Evolutionary conservation across 2,113 vertebrate genomes (phyloP).

Genomic region (Petrocephalus microphthalmus): DNA sequence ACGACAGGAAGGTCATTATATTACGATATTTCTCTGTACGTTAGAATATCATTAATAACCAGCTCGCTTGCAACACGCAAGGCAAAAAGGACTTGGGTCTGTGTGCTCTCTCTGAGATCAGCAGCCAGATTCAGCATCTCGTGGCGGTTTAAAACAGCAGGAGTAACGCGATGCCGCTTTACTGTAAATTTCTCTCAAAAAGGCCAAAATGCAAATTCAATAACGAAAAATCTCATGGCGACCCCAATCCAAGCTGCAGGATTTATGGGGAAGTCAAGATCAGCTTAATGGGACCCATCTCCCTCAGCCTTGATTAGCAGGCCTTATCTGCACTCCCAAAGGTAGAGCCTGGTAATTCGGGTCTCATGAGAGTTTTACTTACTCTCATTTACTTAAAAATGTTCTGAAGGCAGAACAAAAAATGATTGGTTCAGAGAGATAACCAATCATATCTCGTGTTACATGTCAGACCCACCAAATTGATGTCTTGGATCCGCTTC

Average conservation of each 20-base stretch:
- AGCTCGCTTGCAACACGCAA: background rate
- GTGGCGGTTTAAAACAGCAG: background rate
- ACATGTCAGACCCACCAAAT: no score
- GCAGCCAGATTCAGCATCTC: background rate
- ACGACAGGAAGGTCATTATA: background rate
- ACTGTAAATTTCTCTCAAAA: conserved; percentile 20
- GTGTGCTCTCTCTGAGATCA: background rate
- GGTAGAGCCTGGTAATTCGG: background rate
- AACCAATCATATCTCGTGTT: no score
- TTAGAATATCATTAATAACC: background rate
- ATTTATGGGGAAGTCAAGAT: background rate
- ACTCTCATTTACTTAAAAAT: no score
- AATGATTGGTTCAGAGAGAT: no score
- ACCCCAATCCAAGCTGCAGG: background rate
- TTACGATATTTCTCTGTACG: background rate
- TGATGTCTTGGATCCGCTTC: no score
- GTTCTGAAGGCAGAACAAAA: no score
- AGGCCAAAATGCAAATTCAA: background rate
- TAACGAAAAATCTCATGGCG: background rate
- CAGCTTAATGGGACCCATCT: background rate
- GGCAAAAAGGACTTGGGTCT: background rate
- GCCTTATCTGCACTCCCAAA: background rate
- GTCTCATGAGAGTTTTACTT: no score
- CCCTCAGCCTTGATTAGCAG: background rate
- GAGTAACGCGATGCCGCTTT: conserved; percentile 7